Evolutionary conservation across 2,113 vertebrate genomes (phyloP).

Genomic region (Salminus brasiliensis): DNA sequence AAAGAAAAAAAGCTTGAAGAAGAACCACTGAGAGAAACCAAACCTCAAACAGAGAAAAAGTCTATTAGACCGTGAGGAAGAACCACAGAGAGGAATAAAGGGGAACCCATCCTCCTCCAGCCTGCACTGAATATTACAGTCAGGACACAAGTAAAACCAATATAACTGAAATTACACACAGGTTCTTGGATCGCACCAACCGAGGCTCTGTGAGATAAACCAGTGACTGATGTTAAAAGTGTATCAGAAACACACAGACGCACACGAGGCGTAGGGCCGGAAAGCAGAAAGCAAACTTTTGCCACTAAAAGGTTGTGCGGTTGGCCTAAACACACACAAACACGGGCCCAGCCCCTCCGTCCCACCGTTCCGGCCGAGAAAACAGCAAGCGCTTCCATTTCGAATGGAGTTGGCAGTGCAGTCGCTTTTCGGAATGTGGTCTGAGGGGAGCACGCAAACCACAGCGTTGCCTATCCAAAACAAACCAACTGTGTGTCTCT

Average conservation of each 20-base stretch:
- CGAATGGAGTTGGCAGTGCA: conserved; percentile 27
- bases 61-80: not conserved
- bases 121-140: not conserved
- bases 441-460: conserved; percentile 45
- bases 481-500: conserved; percentile 49
- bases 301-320: conserved; percentile 27
- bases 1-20: too few species aligned
- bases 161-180: not conserved
- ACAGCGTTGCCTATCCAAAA: conserved; percentile 44
- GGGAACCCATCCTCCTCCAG: too few species aligned
- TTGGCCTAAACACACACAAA: conserved; percentile 46
- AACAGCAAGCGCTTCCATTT: conserved; percentile 33
- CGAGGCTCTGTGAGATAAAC: not conserved
- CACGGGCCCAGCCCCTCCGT: not conserved
- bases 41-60: too few species aligned
- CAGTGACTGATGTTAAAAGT: not conserved
- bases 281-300: conserved; percentile 19
- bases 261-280: not conserved
- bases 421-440: conserved; percentile 48
- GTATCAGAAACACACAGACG: not conserved
- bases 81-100: not conserved
- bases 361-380: conserved; percentile 24
- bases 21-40: too few species aligned
- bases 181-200: not conserved
- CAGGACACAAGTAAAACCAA: not conserved